phyloP scores from a whole-genome alignment of 2,888 invertebrate genomes.

The Trachelus stipa region DNA sequence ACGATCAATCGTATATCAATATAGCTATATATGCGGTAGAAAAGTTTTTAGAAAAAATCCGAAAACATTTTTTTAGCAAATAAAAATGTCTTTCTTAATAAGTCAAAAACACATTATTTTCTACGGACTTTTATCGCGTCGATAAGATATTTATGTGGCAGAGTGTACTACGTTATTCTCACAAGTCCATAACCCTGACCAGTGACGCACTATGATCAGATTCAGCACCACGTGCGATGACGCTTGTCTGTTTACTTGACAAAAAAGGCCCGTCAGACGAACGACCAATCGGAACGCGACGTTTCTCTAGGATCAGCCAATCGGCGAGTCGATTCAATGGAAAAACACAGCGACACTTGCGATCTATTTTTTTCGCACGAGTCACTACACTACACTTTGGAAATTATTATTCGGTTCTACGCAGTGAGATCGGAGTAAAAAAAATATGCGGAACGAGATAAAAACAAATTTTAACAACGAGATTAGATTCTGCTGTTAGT shows the following conservation, averaged over 20 bases:
- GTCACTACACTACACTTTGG: neutral
- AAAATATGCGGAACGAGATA: neutral
- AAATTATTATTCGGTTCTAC: neutral
- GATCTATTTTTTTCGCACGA: neutral
- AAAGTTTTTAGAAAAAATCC: no score
- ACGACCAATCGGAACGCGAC: neutral
- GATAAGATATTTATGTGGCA: neutral
- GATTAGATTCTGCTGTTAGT: neutral
- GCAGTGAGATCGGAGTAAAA: neutral
- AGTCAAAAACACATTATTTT: neutral
- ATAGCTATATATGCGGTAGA: neutral
- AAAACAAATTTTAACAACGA: neutral
- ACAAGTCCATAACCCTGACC: neutral
- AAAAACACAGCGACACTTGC: neutral
- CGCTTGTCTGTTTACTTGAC: neutral
- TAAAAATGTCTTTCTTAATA: neutral
- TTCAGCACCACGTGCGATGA: neutral
- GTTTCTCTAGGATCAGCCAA: neutral
- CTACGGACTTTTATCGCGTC: neutral
- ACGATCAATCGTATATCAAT: neutral
- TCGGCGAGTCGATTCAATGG: neutral
- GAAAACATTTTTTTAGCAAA: neutral
- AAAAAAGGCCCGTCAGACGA: neutral
- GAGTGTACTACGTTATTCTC: neutral
- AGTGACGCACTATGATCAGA: neutral